Conservation (phyloP, 2,888 invertebrate species). For the Parochlus steinenii region DNA sequence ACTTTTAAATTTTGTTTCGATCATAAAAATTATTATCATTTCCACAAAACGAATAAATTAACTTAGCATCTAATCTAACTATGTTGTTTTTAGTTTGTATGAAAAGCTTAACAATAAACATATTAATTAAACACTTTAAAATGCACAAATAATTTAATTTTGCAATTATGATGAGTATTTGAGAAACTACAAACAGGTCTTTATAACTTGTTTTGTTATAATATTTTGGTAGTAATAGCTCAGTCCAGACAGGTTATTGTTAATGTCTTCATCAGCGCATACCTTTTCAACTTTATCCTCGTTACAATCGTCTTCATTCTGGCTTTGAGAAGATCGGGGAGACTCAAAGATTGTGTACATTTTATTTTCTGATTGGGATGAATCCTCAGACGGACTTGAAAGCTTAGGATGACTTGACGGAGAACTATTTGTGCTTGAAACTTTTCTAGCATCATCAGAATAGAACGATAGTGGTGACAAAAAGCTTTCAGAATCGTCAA, state of each 20-base stretch:
- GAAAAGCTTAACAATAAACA: no score
- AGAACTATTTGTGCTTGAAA: slow-evolving; percentile 3
- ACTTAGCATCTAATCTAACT: no score
- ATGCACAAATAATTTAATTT: no score
- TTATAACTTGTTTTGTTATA: slow-evolving; percentile 40
- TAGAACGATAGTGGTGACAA: slow-evolving; percentile 17
- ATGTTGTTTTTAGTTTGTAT: no score
- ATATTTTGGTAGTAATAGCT: slow-evolving; percentile 33
- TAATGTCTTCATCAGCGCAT: slow-evolving; percentile 9
- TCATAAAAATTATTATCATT: no score
- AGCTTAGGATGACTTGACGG: slow-evolving; percentile 5
- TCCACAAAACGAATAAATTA: no score
- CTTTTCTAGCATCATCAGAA: not conserved
- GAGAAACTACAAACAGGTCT: slow-evolving; percentile 33
- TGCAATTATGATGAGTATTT: no score
- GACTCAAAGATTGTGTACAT: slow-evolving; percentile 12
- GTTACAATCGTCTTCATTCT: slow-evolving; percentile 2
- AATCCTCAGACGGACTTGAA: slow-evolving; percentile 7
- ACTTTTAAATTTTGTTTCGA: no score
- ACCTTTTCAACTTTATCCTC: slow-evolving; percentile 4
- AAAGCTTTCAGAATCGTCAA: slow-evolving; percentile 27
- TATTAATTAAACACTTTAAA: no score
- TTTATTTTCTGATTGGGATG: slow-evolving; percentile 6
- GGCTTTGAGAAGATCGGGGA: slow-evolving; percentile 10
- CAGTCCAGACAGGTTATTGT: slow-evolving; percentile 16